Conservation (phyloP, 2,888 invertebrate species). For the Liodrosophila aerea region DNA sequence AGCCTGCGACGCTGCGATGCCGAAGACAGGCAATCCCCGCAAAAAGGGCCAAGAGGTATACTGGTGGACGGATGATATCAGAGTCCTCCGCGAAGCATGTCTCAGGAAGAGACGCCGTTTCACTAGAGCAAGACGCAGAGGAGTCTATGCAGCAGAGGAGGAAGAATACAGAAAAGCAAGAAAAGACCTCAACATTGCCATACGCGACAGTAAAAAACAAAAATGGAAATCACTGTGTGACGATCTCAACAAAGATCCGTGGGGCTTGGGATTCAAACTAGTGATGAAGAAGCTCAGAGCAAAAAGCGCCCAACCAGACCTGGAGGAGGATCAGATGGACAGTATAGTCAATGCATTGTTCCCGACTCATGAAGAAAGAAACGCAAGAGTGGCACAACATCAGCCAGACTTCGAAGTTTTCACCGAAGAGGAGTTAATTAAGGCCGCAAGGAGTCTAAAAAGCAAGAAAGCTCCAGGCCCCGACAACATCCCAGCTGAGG, state of each 20-base stretch:
- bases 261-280: constrained; percentile 5
- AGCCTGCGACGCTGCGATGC: too few species aligned
- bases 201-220: neutral
- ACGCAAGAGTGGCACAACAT: neutral
- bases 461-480: neutral
- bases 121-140: neutral
- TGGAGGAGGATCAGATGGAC: neutral
- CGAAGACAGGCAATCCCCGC: too few species aligned
- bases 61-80: too few species aligned
- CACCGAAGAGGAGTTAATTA: neutral
- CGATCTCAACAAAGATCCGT: neutral
- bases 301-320: neutral
- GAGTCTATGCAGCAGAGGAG: neutral
- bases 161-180: neutral
- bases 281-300: constrained; percentile 2
- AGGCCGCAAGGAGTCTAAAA: neutral
- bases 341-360: neutral
- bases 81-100: neutral
- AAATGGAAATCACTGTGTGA: constrained; percentile 4
- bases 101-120: neutral
- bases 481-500: neutral
- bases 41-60: too few species aligned
- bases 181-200: neutral
- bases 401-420: neutral
- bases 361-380: neutral